Conservation (phyloP, 2,797 vertebrate species). For the Saxicola maurus region DNA sequence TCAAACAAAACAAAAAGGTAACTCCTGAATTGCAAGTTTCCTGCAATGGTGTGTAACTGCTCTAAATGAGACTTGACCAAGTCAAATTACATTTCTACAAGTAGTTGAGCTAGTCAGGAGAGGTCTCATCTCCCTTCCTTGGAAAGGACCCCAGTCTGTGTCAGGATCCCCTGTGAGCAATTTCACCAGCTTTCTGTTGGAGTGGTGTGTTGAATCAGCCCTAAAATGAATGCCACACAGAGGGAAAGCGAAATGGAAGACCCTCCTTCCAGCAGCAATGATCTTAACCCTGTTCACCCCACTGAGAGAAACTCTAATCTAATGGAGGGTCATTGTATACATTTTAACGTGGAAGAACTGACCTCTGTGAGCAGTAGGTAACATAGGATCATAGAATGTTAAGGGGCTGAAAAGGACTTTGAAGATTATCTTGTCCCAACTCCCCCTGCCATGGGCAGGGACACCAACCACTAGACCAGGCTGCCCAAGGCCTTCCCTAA, state of each 20-base stretch:
- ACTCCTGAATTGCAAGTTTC: neutral
- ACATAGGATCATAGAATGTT: neutral
- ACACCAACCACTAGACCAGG: neutral
- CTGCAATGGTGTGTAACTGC: rapidly evolving
- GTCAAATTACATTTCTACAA: neutral
- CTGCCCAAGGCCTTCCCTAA: neutral
- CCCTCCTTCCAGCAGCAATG: neutral
- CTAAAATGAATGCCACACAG: neutral
- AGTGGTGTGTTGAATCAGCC: neutral
- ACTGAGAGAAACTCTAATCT: rapidly evolving
- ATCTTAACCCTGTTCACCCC: neutral
- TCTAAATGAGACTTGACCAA: neutral
- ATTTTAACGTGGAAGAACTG: rapidly evolving
- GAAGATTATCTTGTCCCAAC: neutral
- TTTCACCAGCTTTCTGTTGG: neutral
- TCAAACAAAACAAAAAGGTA: neutral
- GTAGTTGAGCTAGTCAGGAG: neutral
- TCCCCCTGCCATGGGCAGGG: neutral
- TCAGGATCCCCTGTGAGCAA: neutral
- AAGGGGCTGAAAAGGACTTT: neutral
- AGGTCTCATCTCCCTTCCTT: neutral
- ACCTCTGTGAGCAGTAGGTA: neutral
- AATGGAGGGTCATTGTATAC: rapidly evolving
- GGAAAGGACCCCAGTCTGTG: rapidly evolving
- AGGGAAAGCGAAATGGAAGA: neutral